These are phyloP conservation scores for Tangara arthus DNA, from an alignment of 2,797 vertebrate species.

Conservation along the genomic window DNA sequence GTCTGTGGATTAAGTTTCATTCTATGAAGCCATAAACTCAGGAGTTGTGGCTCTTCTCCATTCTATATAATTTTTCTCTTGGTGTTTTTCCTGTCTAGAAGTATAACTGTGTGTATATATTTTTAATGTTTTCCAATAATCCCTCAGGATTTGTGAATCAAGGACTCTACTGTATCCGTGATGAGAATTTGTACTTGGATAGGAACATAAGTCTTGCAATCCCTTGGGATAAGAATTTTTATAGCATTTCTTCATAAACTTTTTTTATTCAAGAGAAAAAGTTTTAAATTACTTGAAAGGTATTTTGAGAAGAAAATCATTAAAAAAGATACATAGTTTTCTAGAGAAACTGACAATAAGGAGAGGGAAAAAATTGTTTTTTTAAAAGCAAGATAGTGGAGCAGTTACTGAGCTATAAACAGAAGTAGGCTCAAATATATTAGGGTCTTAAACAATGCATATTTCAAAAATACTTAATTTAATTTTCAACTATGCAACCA, in stretches of 20 bases:
- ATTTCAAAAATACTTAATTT: constrained; percentile 14
- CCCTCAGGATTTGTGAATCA: not conserved
- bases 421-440: not conserved
- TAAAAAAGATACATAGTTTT: not conserved
- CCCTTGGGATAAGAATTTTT: not conserved
- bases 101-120: not conserved
- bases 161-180: not conserved
- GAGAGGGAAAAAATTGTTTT: not conserved
- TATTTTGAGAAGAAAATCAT: not conserved
- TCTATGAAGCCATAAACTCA: not conserved
- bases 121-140: not conserved
- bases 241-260: not conserved
- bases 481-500: not conserved
- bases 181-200: not conserved
- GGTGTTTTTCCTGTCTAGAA: not conserved
- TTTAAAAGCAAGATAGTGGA: not conserved
- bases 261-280: not conserved
- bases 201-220: not conserved
- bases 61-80: not conserved
- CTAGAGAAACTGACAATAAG: not conserved
- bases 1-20: not conserved
- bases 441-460: not conserved
- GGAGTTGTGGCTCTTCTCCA: not conserved
- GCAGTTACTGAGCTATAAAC: not conserved
- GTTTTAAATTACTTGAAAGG: not conserved